Conservation (phyloP, 2,113 vertebrate species). For the Oryzias woworae region DNA sequence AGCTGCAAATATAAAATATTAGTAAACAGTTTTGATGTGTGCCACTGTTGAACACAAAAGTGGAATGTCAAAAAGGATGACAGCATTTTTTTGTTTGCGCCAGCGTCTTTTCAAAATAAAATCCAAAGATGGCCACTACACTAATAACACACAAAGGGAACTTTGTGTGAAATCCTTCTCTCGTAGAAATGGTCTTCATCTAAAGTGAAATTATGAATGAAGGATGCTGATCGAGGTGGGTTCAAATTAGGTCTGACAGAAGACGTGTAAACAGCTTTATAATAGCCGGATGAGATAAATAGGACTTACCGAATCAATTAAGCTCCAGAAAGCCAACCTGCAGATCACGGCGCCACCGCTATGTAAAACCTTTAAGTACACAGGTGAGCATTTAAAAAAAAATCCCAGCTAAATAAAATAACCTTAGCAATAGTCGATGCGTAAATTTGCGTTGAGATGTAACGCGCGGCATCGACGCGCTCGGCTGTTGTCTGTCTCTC, state of each 20-base stretch:
- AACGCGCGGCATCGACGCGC: constrained; percentile 48
- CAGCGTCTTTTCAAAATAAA: constrained; percentile 27
- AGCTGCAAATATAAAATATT: too few species aligned
- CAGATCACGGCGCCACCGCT: constrained; percentile 3
- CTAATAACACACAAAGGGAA: constrained; percentile 41
- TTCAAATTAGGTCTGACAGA: not conserved
- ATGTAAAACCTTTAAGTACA: not conserved
- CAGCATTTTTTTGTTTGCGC: constrained; percentile 10
- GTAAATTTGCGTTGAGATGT: constrained; percentile 1
- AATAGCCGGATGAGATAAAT: constrained; percentile 27
- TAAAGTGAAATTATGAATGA: too few species aligned
- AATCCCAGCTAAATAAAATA: not conserved
- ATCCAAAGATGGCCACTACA: constrained; percentile 68
- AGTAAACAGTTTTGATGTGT: too few species aligned
- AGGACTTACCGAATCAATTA: constrained; percentile 66
- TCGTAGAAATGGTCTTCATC: too few species aligned
- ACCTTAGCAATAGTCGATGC: not conserved
- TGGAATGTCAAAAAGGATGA: too few species aligned
- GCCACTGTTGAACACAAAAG: not conserved
- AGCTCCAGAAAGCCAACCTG: constrained; percentile 36
- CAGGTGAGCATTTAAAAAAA: not conserved
- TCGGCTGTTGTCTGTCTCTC: constrained; percentile 30
- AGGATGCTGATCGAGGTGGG: fast-evolving
- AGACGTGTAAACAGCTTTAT: constrained; percentile 10
- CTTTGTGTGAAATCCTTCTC: constrained; percentile 21